phyloP scores from a whole-genome alignment of 2,888 invertebrate species.

The Pasiphila rectangulata region DNA sequence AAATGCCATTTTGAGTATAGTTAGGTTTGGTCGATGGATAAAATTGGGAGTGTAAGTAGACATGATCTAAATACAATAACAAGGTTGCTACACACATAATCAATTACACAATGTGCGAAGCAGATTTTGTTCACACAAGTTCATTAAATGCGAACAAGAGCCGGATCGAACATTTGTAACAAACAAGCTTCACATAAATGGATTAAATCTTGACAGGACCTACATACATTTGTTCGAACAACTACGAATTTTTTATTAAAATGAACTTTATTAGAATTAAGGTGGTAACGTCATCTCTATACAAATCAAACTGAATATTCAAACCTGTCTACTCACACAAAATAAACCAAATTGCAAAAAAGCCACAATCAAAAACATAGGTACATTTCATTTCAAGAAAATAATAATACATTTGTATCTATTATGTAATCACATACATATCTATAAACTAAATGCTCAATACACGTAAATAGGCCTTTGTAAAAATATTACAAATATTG shows the following conservation, averaged over 20 bases:
- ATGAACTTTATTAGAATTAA: not conserved
- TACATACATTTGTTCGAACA: not conserved
- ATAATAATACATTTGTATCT: constrained; percentile 35
- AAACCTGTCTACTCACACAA: constrained; percentile 19
- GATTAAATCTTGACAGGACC: not conserved
- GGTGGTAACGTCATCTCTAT: constrained; percentile 6
- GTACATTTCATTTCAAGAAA: constrained; percentile 42
- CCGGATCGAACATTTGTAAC: too few relatives aligned
- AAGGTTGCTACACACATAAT: not conserved
- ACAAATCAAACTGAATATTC: not conserved
- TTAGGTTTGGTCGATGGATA: constrained; percentile 57
- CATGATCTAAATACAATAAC: constrained; percentile 15
- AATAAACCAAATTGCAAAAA: constrained; percentile 16
- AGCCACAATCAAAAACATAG: constrained; percentile 37
- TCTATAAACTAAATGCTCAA: constrained; percentile 54
- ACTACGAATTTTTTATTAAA: not conserved
- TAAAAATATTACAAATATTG: constrained; percentile 46
- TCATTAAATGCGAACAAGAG: too few relatives aligned
- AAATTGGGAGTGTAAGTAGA: constrained; percentile 34
- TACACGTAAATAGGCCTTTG: constrained; percentile 54
- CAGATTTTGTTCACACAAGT: not conserved
- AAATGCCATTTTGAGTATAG: constrained; percentile 75
- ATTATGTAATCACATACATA: constrained; percentile 40
- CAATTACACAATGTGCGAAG: not conserved
- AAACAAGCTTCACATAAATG: too few relatives aligned